Base-by-base conservation (phyloP, 1,140 invertebrate species). In the Panagrolaimus sp. region DNA sequence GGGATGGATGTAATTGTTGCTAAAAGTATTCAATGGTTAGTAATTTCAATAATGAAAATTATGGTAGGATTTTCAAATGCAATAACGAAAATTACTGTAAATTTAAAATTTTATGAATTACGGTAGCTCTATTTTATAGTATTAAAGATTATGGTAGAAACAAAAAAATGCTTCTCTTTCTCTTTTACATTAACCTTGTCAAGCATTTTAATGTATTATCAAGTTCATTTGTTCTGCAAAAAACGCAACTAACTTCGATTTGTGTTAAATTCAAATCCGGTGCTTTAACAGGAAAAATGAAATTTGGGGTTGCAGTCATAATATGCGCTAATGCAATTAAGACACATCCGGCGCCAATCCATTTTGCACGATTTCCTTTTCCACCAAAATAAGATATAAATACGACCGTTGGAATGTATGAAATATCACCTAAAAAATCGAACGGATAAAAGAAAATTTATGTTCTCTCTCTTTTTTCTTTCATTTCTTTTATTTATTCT, bases 331-430 rank as follows among this genome's bases (percentile, higher is more conserved):
- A 44, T n/a, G 80, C 76, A 44, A 82, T 83, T n/a, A 83, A 55
- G n/a, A 83, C 58, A 43, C 74, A 71, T 12, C 82, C 82, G 7
- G 63, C 73, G 10, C 80, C 82, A 45, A 82, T 82, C 80, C 80
- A 82, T 24, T 69, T 71, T 14, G 82, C 80, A 67, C 82, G 62
- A 66, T 79, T 81, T 43, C 75, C 73, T 48, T 63, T 44, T 45
- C 68, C 71, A 48, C 80, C 80, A 62, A 81, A 78, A 65, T 82
- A 83, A 12, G 82, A 74, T 15, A 82, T 71, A 65, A 82, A 83
- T 8, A 83, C 69, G 26, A 82, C 82, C 44, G 79, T 82, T 15
- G 80, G 80, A 65, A 82, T 80, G 58, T 82, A 82, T 1, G 77
- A 75, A 52, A 82, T 76, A 55, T 82, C 80, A 62, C 78, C 82